These are phyloP conservation scores for Megaleporinus macrocephalus DNA, from an alignment of 2,113 vertebrate species.

Conservation along the genomic window DNA sequence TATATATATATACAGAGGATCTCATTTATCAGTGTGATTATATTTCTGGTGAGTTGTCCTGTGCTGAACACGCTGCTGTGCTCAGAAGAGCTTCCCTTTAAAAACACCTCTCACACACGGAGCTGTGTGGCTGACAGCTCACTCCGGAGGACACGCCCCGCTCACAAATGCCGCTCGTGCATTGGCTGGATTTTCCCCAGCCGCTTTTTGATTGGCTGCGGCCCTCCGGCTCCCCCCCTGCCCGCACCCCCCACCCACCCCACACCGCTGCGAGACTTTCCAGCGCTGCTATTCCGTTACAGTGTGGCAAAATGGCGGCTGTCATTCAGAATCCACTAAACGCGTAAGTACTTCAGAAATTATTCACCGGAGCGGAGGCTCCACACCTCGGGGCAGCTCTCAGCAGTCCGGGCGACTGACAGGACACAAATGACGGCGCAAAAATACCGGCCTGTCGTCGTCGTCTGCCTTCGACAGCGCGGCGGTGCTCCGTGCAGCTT, in stretches of 20 bases:
- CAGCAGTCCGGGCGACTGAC: neutral
- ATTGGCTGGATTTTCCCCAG: constrained; percentile 85
- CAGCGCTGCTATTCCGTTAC: constrained; percentile 95
- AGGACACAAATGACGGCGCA: neutral
- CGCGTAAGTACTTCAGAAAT: constrained; percentile 91
- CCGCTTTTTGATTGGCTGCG: constrained; percentile 81
- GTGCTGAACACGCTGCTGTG: constrained; percentile 69
- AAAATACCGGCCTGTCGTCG: neutral
- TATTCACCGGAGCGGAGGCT: constrained; percentile 9
- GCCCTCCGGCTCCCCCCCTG: constrained; percentile 76
- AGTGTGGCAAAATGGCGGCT: constrained; percentile 99
- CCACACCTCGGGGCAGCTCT: neutral
- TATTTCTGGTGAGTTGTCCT: neutral
- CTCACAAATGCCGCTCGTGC: constrained; percentile 47
- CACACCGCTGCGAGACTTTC: constrained; percentile 83
- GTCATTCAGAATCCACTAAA: constrained; percentile 99
- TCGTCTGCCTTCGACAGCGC: neutral
- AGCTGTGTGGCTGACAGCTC: constrained; percentile 93
- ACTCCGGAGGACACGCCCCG: constrained; percentile 80
- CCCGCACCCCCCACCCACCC: constrained; percentile 72
- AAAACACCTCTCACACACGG: constrained; percentile 59
- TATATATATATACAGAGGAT: too few species aligned
- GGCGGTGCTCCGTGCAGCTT: neutral
- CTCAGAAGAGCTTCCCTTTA: constrained; percentile 93
- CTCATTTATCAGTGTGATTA: too few species aligned